Conservation (phyloP, 2,888 invertebrate species). For the Lathronympha strigana region DNA sequence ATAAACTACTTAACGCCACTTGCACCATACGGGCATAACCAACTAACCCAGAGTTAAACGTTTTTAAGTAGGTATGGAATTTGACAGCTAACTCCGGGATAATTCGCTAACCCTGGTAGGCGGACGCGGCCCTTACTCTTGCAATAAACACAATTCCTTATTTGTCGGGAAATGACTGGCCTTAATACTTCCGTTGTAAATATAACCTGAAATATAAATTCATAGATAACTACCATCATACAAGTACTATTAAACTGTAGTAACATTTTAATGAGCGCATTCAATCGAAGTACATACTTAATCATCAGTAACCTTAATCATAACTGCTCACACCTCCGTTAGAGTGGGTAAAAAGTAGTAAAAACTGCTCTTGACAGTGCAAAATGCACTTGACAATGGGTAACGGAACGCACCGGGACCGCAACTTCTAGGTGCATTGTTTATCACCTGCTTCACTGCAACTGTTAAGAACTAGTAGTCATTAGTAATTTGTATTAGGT, state of each 20-base stretch:
- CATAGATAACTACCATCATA: neutral
- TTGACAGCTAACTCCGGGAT: too few species aligned
- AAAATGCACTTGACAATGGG: slow-evolving; percentile 46
- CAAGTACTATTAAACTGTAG: neutral
- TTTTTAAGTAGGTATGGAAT: too few species aligned
- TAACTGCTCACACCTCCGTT: slow-evolving; percentile 34
- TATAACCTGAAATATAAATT: neutral
- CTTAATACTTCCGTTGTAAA: neutral
- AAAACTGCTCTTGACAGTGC: slow-evolving; percentile 48
- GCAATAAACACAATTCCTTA: neutral
- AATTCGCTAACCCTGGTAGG: too few species aligned
- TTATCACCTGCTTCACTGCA: slow-evolving; percentile 47
- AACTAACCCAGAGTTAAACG: too few species aligned
- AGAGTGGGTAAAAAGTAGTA: slow-evolving; percentile 43
- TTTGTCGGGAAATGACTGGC: neutral
- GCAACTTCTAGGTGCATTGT: slow-evolving; percentile 49
- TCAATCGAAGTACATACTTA: slow-evolving; percentile 17
- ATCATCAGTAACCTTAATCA: slow-evolving; percentile 17
- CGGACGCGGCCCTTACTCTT: too few species aligned
- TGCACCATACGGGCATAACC: too few species aligned
- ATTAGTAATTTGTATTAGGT: slow-evolving; percentile 21
- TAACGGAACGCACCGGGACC: slow-evolving; percentile 51
- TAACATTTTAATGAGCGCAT: slow-evolving; percentile 5
- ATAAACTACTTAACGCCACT: too few species aligned
- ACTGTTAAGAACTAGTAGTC: slow-evolving; percentile 13